phyloP scores from a whole-genome alignment of 2,113 vertebrate genomes.

The Collichthys lucidus region DNA sequence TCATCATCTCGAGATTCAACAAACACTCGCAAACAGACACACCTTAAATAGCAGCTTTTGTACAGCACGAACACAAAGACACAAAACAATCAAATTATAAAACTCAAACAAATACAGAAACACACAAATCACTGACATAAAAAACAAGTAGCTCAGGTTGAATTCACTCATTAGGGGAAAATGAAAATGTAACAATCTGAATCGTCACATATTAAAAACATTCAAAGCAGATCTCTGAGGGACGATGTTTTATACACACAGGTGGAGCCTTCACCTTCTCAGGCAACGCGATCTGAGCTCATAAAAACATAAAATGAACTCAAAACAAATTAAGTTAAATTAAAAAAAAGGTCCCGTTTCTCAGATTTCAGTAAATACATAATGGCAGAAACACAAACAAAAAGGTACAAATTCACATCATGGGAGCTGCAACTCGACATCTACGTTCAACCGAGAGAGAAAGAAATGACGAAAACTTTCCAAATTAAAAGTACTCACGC shows the following conservation, averaged over 20 bases:
- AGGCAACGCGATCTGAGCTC: neutral
- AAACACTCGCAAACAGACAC: conserved; percentile 8
- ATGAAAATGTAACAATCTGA: neutral
- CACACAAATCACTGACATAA: conserved; percentile 14
- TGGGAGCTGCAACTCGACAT: neutral
- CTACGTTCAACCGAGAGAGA: neutral
- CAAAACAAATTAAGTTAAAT: no score
- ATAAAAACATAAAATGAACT: neutral
- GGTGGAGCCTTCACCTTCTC: neutral
- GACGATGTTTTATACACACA: neutral
- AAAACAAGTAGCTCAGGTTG: neutral
- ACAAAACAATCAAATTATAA: neutral
- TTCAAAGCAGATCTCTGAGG: neutral
- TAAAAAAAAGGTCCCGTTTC: neutral
- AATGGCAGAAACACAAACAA: neutral
- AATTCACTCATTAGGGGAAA: conserved; percentile 15
- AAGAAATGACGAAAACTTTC: neutral
- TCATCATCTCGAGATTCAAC: neutral
- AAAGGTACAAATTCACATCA: conserved; percentile 26
- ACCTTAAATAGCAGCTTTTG: conserved; percentile 51
- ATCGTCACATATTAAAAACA: neutral
- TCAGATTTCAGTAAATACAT: neutral
- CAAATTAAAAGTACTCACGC: neutral
- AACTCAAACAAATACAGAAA: conserved; percentile 4
- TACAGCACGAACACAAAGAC: conserved; percentile 23